A percentile compares a stretch with the other conserved stretches of the same genome.
Conservation (phyloP, 2,113 vertebrate species). For the Thamnaconus septentrionalis region DNA sequence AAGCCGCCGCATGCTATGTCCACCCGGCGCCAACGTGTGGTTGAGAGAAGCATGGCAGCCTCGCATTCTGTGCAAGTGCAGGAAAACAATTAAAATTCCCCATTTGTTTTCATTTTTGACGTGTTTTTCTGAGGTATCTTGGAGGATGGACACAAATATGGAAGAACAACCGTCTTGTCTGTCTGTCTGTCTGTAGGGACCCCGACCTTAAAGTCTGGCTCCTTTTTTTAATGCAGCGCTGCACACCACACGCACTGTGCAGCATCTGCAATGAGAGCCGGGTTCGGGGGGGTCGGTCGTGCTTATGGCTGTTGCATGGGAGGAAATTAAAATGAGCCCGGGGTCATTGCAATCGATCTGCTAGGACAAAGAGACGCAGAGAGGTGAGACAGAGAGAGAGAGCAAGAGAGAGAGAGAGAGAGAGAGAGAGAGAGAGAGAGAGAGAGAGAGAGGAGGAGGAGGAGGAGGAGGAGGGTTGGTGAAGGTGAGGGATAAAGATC, state of each 20-base stretch:
- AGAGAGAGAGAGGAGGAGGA: too few relatives aligned
- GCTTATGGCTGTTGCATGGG: constrained; percentile 63
- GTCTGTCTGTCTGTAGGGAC: constrained; percentile 1
- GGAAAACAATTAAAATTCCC: too few relatives aligned
- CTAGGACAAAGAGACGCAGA: constrained; percentile 11
- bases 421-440: not conserved
- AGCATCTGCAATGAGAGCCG: constrained; percentile 48
- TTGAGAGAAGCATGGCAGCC: too few relatives aligned
- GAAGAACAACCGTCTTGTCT: too few relatives aligned
- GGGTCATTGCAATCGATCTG: constrained; percentile 70
- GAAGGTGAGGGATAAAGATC: too few relatives aligned
- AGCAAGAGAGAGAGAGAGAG: constrained; percentile 2
- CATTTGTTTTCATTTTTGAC: too few relatives aligned
- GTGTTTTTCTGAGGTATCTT: too few relatives aligned
- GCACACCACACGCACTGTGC: constrained; percentile 37
- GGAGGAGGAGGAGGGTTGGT: too few relatives aligned
- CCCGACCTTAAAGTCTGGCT: constrained; percentile 5
- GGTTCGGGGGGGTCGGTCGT: constrained; percentile 15
- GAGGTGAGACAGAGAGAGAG: constrained; percentile 9
- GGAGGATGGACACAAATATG: too few relatives aligned
- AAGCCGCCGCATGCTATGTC: too few relatives aligned
- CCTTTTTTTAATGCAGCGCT: constrained; percentile 18
- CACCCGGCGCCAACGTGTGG: too few relatives aligned
- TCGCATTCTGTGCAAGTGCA: too few relatives aligned
- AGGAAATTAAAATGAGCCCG: constrained; percentile 69